phyloP scores from a whole-genome alignment of 2,888 invertebrate genomes.

The Coelopa pilipes region DNA sequence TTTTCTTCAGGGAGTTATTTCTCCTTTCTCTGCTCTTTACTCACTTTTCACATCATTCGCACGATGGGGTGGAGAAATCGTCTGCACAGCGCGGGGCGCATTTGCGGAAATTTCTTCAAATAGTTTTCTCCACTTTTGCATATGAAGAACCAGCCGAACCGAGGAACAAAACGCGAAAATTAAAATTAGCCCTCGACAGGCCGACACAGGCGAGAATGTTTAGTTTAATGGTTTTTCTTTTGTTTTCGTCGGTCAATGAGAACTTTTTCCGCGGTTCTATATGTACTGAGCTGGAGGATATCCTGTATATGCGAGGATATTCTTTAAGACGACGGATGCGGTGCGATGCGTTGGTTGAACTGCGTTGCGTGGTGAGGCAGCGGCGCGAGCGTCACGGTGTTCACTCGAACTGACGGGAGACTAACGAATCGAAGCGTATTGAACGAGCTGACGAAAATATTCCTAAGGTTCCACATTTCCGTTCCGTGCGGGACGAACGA shows the following conservation, averaged over 20 bases:
- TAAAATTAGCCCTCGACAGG: no score
- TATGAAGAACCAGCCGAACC: not conserved
- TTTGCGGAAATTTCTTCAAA: not conserved
- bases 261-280: slow-evolving; percentile 30
- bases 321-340: slow-evolving; percentile 41
- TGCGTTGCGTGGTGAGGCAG: slow-evolving; percentile 50
- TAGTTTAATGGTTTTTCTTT: not conserved
- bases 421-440: slow-evolving; percentile 52
- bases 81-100: not conserved
- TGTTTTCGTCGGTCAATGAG: not conserved
- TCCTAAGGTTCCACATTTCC: slow-evolving; percentile 39
- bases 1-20: not conserved
- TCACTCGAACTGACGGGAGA: slow-evolving; percentile 64
- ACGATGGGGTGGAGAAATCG: not conserved
- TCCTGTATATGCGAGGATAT: slow-evolving; percentile 53
- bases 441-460: slow-evolving; percentile 43
- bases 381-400: slow-evolving; percentile 51
- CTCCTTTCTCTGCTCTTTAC: slow-evolving; percentile 15
- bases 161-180: not conserved
- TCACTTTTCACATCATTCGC: slow-evolving; percentile 33
- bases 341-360: no score
- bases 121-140: slow-evolving; percentile 20
- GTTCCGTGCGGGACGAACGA: slow-evolving; percentile 27
- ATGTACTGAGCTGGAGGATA: slow-evolving; percentile 44
- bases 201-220: no score